Evolutionary conservation across 2,113 vertebrate species (phyloP).

Genomic region (Orientallactaga bullata): DNA sequence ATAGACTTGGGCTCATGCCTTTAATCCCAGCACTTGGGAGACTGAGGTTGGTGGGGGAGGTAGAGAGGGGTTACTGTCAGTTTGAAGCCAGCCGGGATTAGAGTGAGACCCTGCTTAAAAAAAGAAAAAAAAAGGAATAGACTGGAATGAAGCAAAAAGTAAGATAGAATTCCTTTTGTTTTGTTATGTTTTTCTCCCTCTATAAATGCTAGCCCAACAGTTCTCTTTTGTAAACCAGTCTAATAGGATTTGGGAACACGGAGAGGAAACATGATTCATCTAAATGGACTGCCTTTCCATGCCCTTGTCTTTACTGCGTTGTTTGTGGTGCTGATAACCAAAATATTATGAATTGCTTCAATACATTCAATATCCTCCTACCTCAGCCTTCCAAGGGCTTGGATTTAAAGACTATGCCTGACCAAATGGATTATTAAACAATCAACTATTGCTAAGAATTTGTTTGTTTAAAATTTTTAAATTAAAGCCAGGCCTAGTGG

Average conservation of each 20-base stretch:
- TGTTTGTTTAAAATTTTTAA: not conserved
- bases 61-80: too few relatives aligned
- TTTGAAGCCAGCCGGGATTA: too few relatives aligned
- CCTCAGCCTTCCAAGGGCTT: too few relatives aligned
- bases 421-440: not conserved
- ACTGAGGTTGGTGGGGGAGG: too few relatives aligned
- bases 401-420: too few relatives aligned
- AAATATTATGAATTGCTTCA: constrained; percentile 49
- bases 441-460: not conserved
- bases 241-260: not conserved
- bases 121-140: not conserved
- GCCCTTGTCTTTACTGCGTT: not conserved
- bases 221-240: constrained; percentile 1
- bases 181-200: not conserved
- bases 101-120: too few relatives aligned
- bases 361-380: not conserved
- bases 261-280: not conserved
- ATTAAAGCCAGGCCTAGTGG: too few relatives aligned
- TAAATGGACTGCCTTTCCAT: not conserved
- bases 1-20: not conserved
- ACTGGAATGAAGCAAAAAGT: not conserved
- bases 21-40: too few relatives aligned
- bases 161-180: not conserved
- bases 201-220: not conserved
- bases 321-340: not conserved